Evolutionary conservation across 2,113 vertebrate species (phyloP), one percentile per base, ranked within the genome.

Genomic region (Pituophis catenifer): DNA sequence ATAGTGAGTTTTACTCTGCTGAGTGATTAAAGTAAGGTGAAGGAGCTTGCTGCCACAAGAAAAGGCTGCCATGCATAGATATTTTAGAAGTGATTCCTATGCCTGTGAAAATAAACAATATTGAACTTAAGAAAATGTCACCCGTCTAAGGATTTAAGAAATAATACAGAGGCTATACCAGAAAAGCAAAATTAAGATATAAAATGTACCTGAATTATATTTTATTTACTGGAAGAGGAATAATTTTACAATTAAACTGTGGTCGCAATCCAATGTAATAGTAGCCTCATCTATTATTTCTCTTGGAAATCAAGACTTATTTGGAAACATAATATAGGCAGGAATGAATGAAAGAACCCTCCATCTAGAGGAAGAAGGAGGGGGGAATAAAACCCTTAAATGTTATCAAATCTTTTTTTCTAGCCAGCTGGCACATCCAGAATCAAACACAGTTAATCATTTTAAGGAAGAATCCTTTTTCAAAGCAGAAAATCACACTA

Each of bases 401-500:
- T 92, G 95, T 95, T 95, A 96, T 96, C 96, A 96, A 97, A 94
- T 89, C 95, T 93, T 96, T 65, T 96, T 92, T 94, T 92, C 94
- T 93, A 96, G 96, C 96, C 95, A 96, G 96, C 96, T 95, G 94
- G 97, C 96, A 97, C 91, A 93, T 91, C 92, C 93, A 95, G 93
- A 97, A 95, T 95, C 96, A 96, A 96, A 96, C 92, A 95, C 89
- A 93, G 96, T 92, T 97, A 95, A 96, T 96, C 97, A 97, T 95
- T 97, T 97, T 94, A 96, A 97, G 96, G 95, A 97, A 97, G 95
- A 97, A 96, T 97, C 93, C 95, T 97, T 97, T 81, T 96, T 96
- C 96, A 97, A 97, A 97, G 96, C 93, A 96, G 96, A 97, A 97
- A 98, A 97, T 96, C 96, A 96, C 95, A 97, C 93, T 96, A 93